Evolutionary conservation across 2,797 vertebrate genomes (phyloP).

Genomic region (Mergus octosetaceus): DNA sequence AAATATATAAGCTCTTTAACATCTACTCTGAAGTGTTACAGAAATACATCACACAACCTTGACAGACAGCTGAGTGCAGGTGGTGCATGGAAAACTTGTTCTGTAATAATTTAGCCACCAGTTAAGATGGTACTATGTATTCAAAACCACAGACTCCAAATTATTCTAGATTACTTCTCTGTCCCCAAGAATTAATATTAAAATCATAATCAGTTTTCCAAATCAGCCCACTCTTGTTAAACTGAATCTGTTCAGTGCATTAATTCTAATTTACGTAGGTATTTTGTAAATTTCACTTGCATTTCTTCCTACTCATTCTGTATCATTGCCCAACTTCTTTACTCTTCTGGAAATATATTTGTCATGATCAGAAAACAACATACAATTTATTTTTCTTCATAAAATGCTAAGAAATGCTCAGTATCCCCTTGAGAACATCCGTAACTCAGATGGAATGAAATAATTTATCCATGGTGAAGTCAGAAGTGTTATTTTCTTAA

Average conservation of each 20-base stretch:
- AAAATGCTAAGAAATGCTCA: not conserved
- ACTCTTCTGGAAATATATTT: slow-evolving; percentile 47
- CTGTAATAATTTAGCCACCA: not conserved
- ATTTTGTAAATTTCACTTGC: slow-evolving; percentile 52
- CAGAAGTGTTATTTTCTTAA: not conserved
- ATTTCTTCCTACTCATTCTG: slow-evolving; percentile 63
- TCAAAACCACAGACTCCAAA: not conserved
- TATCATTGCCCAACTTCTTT: slow-evolving; percentile 4
- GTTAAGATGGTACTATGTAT: not conserved
- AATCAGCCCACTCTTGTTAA: slow-evolving; percentile 57
- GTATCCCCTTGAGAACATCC: not conserved
- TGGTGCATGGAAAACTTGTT: not conserved
- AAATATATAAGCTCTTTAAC: no score
- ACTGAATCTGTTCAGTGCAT: slow-evolving; percentile 48
- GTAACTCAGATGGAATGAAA: not conserved
- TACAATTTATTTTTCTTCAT: not conserved
- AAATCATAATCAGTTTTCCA: slow-evolving; percentile 42
- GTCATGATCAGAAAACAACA: not conserved
- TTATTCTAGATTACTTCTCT: slow-evolving; percentile 23
- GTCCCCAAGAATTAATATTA: slow-evolving; percentile 50
- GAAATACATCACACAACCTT: not conserved
- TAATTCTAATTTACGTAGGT: slow-evolving; percentile 63
- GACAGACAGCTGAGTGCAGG: not conserved
- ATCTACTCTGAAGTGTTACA: not conserved
- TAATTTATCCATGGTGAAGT: not conserved